A percentile compares a stretch with the other conserved stretches of the same genome.
Evolutionary conservation across 2,113 vertebrate genomes (phyloP).

Genomic region (Physeter macrocephalus): DNA sequence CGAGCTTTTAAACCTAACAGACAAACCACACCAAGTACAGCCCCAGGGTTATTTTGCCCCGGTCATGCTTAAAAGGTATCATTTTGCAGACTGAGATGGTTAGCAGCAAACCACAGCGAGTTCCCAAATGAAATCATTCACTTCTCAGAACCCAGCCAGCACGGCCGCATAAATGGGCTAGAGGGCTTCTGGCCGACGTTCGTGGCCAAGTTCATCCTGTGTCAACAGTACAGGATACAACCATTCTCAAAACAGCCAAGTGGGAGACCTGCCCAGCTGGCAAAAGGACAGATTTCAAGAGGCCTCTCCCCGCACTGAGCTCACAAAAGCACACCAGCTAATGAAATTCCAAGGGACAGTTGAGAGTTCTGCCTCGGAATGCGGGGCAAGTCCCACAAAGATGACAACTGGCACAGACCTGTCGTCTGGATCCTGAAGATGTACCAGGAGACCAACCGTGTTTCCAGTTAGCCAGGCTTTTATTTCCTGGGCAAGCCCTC

Average conservation of each 20-base stretch:
- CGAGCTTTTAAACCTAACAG: slow-evolving; percentile 20
- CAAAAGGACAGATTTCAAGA: not conserved
- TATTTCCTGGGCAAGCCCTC: slow-evolving; percentile 1
- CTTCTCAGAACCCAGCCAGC: slow-evolving; percentile 32
- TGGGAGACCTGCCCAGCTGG: slow-evolving; percentile 54
- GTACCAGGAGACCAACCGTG: not conserved
- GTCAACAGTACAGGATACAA: slow-evolving; percentile 52
- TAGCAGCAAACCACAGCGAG: slow-evolving; percentile 31
- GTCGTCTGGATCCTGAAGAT: not conserved
- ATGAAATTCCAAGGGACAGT: slow-evolving; percentile 24
- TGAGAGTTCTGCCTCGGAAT: slow-evolving; percentile 50
- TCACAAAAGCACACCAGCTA: not conserved
- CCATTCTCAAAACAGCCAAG: slow-evolving; percentile 38
- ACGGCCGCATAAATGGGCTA: not conserved
- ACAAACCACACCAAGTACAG: slow-evolving; percentile 44
- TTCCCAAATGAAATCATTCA: slow-evolving; percentile 49
- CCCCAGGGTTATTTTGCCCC: slow-evolving; percentile 23
- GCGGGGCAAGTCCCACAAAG: not conserved
- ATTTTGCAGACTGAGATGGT: slow-evolving; percentile 48
- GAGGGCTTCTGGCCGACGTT: slow-evolving; percentile 8
- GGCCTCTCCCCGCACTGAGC: not conserved
- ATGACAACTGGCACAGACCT: not conserved
- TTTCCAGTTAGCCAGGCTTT: not conserved
- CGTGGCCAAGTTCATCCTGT: slow-evolving; percentile 39
- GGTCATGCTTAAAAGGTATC: slow-evolving; percentile 37